A percentile compares a stretch with the other conserved stretches of the same genome.
phyloP scores from a whole-genome alignment of 2,888 invertebrate species.

The Itoplectis maculator region DNA sequence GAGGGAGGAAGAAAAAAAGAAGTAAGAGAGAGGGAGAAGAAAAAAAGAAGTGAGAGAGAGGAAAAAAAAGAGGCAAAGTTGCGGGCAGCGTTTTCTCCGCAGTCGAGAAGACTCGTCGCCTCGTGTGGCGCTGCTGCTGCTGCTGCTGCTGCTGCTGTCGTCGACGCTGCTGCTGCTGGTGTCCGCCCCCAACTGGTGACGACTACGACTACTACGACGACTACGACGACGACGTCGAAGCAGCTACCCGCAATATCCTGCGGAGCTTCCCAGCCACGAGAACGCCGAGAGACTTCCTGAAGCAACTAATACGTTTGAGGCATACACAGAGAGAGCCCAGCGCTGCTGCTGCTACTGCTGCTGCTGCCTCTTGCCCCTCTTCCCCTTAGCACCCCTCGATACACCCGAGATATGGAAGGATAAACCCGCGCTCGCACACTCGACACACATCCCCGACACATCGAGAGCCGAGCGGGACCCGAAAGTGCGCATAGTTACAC shows the following conservation, averaged over 20 bases:
- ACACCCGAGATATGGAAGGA: neutral
- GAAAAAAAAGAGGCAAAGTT: conserved; percentile 13
- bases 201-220: conserved; percentile 27
- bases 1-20: neutral
- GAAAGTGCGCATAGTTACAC: conserved; percentile 4
- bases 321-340: neutral
- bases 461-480: too few species aligned
- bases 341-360: neutral
- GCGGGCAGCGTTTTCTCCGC: conserved; percentile 7
- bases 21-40: conserved; percentile 5
- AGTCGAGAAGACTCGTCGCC: neutral
- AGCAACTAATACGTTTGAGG: conserved; percentile 29
- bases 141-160: neutral
- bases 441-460: neutral
- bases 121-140: neutral
- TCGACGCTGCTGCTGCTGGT: neutral
- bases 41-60: neutral
- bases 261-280: conserved; percentile 47
- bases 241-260: conserved; percentile 60
- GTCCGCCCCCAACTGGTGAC: neutral
- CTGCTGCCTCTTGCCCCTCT: neutral
- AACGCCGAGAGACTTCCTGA: conserved; percentile 52
- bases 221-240: conserved; percentile 17
- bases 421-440: neutral
- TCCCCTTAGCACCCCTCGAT: too few species aligned